Percentiles rank a stretch among this genome's conserved stretches.
Evolutionary conservation across 2,113 vertebrate species (phyloP).

Genomic region (Anser cygnoides): DNA sequence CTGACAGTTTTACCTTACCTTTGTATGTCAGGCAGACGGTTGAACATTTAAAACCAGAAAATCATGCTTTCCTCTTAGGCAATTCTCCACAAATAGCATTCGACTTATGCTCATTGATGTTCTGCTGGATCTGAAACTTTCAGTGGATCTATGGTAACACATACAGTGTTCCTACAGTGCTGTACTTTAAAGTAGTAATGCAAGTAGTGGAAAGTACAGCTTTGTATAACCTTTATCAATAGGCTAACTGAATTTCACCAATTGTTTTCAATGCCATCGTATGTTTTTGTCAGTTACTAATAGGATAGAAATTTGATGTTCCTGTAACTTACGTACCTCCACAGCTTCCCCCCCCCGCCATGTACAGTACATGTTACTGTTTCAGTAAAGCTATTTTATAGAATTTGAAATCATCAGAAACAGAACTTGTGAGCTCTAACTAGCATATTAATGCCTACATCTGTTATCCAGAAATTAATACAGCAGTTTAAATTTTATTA

Average conservation of each 20-base stretch:
- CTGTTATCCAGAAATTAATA: background rate
- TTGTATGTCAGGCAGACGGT: accelerated
- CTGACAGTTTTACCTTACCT: background rate
- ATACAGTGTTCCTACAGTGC: background rate
- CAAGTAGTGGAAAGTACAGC: background rate
- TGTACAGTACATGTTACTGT: background rate
- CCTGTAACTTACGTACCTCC: background rate
- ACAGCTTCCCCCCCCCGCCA: background rate
- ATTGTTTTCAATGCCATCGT: background rate
- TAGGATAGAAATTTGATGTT: background rate
- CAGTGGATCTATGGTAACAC: background rate
- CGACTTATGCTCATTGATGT: background rate
- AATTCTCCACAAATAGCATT: background rate
- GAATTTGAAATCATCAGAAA: background rate
- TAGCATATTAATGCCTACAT: background rate
- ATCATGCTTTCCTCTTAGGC: background rate
- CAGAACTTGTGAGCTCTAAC: background rate
- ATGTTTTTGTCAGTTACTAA: background rate
- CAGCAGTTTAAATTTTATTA: too few relatives aligned
- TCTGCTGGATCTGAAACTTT: background rate
- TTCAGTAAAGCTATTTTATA: background rate
- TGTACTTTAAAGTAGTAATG: background rate
- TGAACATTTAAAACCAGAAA: background rate
- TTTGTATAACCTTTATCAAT: background rate
- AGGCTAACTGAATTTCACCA: background rate